These are phyloP conservation scores for Scophthalmus maximus DNA, from an alignment of 2,113 vertebrate genomes.

Conservation along the genomic window DNA sequence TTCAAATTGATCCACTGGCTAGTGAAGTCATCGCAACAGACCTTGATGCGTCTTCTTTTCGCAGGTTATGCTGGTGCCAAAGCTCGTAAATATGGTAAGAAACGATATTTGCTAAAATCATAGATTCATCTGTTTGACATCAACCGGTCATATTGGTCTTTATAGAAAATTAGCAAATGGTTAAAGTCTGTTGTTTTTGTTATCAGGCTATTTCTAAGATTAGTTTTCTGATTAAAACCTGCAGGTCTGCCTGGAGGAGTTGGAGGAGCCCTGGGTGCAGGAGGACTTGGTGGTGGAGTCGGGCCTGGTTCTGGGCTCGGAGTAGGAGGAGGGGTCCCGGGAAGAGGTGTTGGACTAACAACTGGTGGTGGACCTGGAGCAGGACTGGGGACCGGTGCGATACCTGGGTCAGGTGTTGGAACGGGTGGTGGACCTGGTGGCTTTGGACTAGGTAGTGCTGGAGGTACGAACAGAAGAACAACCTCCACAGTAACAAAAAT, in stretches of 20 bases:
- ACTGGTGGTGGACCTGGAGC: slow-evolving; percentile 63
- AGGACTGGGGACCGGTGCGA: slow-evolving; percentile 36
- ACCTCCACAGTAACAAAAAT: background rate
- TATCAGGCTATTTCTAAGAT: background rate
- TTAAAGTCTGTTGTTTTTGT: background rate
- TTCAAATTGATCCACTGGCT: background rate
- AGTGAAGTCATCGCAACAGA: no score
- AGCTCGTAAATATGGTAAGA: slow-evolving; percentile 76
- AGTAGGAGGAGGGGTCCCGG: slow-evolving; percentile 52
- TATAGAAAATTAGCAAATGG: background rate
- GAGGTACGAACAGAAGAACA: slow-evolving; percentile 37
- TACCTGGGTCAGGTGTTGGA: slow-evolving; percentile 61
- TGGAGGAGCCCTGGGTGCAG: slow-evolving; percentile 56
- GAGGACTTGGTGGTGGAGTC: slow-evolving; percentile 53
- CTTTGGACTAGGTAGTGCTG: slow-evolving; percentile 55
- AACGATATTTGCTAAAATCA: background rate
- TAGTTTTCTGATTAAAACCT: slow-evolving; percentile 2
- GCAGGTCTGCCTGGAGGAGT: slow-evolving; percentile 59
- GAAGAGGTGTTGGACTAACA: slow-evolving; percentile 54
- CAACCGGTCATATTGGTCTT: no score
- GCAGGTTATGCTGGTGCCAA: slow-evolving; percentile 73
- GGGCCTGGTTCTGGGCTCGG: slow-evolving; percentile 53
- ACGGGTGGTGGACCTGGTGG: slow-evolving; percentile 53
- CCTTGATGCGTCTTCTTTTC: slow-evolving; percentile 6
- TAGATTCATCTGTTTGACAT: background rate